Conservation (phyloP, 1,140 invertebrate species). For the Cepaea nemoralis region DNA sequence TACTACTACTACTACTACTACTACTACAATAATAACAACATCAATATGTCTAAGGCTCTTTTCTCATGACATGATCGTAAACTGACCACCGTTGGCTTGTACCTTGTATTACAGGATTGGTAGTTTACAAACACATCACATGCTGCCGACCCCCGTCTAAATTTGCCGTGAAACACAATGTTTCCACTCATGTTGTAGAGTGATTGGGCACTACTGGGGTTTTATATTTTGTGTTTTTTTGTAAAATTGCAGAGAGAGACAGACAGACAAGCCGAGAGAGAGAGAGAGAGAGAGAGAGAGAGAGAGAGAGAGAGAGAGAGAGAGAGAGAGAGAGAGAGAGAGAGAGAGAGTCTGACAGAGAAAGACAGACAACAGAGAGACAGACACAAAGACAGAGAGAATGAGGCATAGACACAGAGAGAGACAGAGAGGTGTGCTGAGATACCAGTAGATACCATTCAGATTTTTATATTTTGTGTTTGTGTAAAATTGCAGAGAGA, state of each 20-base stretch:
- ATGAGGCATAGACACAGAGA: too few species aligned
- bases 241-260: slow-evolving; percentile 18
- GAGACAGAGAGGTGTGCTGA: too few species aligned
- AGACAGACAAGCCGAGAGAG: not conserved
- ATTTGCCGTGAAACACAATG: not conserved
- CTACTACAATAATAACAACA: not conserved
- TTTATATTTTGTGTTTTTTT: too few species aligned
- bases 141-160: not conserved
- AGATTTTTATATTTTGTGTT: too few species aligned
- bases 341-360: not conserved
- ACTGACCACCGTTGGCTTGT: too few species aligned
- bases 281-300: slow-evolving; percentile 6
- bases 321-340: not conserved
- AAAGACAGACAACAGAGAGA: not conserved
- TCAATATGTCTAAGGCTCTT: too few species aligned
- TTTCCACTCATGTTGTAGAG: not conserved
- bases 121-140: not conserved
- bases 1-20: not conserved
- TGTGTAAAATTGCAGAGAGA: not conserved
- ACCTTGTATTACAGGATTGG: not conserved
- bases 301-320: not conserved
- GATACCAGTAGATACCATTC: too few species aligned
- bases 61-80: too few species aligned
- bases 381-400: not conserved
- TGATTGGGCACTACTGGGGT: too few species aligned